Conservation (phyloP, 2,113 vertebrate species). For the Atlantisia rogersi region DNA sequence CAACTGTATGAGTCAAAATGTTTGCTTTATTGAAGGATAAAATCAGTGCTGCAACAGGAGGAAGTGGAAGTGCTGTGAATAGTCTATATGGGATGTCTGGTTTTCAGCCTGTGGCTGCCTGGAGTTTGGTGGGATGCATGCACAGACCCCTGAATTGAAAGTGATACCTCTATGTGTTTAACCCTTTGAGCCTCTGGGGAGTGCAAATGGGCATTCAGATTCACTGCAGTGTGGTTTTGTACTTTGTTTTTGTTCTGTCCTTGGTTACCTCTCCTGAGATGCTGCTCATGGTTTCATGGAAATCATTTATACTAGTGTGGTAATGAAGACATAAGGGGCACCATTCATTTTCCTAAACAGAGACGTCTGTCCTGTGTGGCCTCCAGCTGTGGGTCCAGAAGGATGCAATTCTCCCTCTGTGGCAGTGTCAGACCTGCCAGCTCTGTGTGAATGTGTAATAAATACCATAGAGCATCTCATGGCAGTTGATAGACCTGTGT, state of each 20-base stretch:
- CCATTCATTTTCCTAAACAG: not conserved
- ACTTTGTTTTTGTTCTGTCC: not conserved
- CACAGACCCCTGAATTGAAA: not conserved
- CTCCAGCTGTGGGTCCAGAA: conserved; percentile 27
- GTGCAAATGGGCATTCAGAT: not conserved
- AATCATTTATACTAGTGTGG: not conserved
- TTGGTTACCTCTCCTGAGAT: not conserved
- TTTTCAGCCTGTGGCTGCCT: not conserved
- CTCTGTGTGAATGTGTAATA: not conserved
- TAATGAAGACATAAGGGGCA: not conserved
- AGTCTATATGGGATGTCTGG: not conserved
- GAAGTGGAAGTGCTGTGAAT: not conserved
- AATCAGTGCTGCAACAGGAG: rapidly evolving
- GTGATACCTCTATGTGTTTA: not conserved
- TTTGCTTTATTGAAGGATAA: not conserved
- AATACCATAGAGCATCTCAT: not conserved
- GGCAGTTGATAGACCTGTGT: not conserved
- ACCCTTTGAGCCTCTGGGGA: rapidly evolving
- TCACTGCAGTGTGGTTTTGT: not conserved
- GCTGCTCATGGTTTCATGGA: not conserved
- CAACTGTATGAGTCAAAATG: rapidly evolving
- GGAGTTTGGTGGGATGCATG: not conserved
- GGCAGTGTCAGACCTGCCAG: not conserved
- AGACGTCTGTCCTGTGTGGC: not conserved
- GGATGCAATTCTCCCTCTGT: not conserved